Conservation (phyloP, 2,888 invertebrate species). For the Horisme vitalbata region DNA sequence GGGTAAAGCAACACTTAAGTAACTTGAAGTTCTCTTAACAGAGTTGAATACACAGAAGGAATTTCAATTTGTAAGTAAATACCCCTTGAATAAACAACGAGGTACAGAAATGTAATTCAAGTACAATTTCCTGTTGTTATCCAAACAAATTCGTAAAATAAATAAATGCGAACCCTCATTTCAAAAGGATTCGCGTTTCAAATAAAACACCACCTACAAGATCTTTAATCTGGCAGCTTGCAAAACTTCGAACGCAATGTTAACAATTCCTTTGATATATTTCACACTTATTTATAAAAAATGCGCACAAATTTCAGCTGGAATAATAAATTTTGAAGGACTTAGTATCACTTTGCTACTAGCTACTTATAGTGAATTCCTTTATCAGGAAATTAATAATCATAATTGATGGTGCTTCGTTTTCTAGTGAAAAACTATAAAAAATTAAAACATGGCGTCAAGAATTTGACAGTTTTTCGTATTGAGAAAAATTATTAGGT, state of each 20-base stretch:
- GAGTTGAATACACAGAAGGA: no score
- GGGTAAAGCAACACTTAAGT: no score
- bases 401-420: no score
- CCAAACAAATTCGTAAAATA: slow-evolving; percentile 26
- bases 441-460: no score
- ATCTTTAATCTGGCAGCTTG: slow-evolving; percentile 36
- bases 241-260: slow-evolving; percentile 38
- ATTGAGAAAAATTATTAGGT: no score
- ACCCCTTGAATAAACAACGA: neutral
- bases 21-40: no score
- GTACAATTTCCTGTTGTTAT: slow-evolving; percentile 29
- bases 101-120: slow-evolving; percentile 13
- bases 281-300: slow-evolving; percentile 33
- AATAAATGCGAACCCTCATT: slow-evolving; percentile 25
- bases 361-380: no score
- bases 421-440: no score
- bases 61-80: no score
- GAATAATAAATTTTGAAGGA: neutral
- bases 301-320: neutral
- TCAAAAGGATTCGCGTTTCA: slow-evolving; percentile 31
- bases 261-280: slow-evolving; percentile 52
- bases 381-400: no score
- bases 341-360: no score
- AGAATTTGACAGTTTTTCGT: no score
- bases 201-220: slow-evolving; percentile 42